Evolutionary conservation across 1,140 invertebrate species (phyloP).

Genomic region (Adelges cooleyi): DNA sequence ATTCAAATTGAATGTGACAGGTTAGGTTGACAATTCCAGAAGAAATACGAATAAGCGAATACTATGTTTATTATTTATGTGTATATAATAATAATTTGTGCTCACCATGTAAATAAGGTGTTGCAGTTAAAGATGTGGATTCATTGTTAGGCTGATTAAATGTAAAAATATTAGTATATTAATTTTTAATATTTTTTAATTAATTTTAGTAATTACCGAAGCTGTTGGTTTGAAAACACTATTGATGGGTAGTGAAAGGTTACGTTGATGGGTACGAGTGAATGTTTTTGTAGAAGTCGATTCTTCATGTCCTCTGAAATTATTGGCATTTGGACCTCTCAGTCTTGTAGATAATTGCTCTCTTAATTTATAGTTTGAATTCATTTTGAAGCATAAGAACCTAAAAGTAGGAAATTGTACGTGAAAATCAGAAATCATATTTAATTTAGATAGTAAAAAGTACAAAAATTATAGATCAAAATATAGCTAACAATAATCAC

Average conservation of each 20-base stretch:
- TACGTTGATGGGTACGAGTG: constrained; percentile 9
- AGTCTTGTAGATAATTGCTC: constrained; percentile 9
- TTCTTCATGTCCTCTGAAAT: background rate
- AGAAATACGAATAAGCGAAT: too few relatives aligned
- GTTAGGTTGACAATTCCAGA: too few relatives aligned
- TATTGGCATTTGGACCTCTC: background rate
- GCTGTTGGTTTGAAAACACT: constrained; percentile 1
- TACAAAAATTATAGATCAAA: too few relatives aligned
- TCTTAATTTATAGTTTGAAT: constrained; percentile 12
- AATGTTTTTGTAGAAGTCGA: background rate
- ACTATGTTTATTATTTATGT: too few relatives aligned
- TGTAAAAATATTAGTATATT: background rate
- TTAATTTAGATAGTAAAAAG: too few relatives aligned
- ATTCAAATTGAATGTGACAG: too few relatives aligned
- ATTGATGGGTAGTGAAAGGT: constrained; percentile 8
- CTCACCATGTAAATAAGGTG: background rate
- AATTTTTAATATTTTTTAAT: too few relatives aligned
- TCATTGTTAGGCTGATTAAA: background rate
- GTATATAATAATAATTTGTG: background rate
- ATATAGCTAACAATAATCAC: too few relatives aligned
- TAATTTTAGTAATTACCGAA: background rate
- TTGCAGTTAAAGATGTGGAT: background rate
- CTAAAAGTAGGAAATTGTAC: too few relatives aligned
- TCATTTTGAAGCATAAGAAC: background rate
- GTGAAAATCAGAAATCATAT: too few relatives aligned